A percentile compares a stretch with the other conserved stretches of the same genome.
phyloP scores from a whole-genome alignment of 1,140 invertebrate species.

The Drosophila takahashii region DNA sequence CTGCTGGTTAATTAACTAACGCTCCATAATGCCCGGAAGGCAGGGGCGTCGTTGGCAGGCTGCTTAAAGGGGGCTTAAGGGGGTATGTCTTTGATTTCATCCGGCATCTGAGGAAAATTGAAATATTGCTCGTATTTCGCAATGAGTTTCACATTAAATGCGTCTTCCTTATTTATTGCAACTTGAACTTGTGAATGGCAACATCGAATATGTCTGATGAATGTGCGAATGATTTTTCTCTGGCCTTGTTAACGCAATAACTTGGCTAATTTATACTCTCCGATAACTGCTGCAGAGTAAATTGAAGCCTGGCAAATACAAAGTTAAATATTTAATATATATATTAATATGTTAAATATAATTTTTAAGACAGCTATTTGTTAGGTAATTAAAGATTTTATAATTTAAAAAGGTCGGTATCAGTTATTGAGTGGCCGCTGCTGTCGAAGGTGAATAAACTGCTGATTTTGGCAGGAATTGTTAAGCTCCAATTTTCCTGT shows the following conservation, averaged over 20 bases:
- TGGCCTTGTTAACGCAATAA: neutral
- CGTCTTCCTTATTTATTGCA: neutral
- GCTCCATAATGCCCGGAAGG: neutral
- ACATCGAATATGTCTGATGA: neutral
- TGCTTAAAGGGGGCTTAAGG: too few relatives aligned
- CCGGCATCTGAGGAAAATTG: neutral
- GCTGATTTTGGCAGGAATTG: conserved; percentile 1
- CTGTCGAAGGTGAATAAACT: neutral
- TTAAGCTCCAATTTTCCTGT: neutral
- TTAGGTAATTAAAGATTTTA: too few relatives aligned
- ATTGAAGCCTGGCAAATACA: too few relatives aligned
- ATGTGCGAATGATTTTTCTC: neutral
- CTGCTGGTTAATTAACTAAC: conserved; percentile 23
- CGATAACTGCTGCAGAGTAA: neutral
- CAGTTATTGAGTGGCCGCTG: too few relatives aligned
- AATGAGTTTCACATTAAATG: neutral
- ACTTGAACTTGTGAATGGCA: too few relatives aligned
- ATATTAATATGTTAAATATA: too few relatives aligned
- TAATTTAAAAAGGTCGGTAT: too few relatives aligned
- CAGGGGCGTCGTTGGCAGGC: neutral
- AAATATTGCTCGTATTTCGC: conserved; percentile 15
- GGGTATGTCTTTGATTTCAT: neutral
- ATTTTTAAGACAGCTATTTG: too few relatives aligned
- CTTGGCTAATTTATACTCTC: neutral
- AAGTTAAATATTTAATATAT: too few relatives aligned